phyloP scores from a whole-genome alignment of 2,888 invertebrate genomes.

The Agonopterix subpropinquella region DNA sequence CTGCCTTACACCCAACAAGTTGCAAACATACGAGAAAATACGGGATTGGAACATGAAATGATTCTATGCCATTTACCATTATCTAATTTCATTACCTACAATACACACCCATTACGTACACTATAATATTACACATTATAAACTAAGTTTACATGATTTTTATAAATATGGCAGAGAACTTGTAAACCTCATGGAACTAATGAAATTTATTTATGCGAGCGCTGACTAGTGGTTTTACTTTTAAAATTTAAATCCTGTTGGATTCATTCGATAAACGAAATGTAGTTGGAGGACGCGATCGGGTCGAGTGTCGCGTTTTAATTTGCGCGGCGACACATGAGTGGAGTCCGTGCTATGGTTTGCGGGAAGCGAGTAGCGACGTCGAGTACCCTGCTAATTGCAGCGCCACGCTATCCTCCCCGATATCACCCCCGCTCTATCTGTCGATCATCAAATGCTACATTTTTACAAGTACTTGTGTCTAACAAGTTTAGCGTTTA shows the following conservation, averaged over 20 bases:
- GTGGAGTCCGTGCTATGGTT: conserved; percentile 47
- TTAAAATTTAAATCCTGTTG: conserved; percentile 19
- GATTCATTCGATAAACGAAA: conserved; percentile 53
- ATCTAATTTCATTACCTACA: not conserved
- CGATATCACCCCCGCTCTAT: conserved; percentile 22
- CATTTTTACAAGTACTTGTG: conserved; percentile 26
- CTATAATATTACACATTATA: too few species aligned
- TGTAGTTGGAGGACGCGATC: conserved; percentile 53
- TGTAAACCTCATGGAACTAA: too few species aligned
- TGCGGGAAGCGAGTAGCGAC: conserved; percentile 38
- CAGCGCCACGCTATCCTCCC: conserved; percentile 34
- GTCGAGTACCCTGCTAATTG: conserved; percentile 72
- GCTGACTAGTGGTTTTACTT: too few species aligned
- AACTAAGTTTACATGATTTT: too few species aligned
- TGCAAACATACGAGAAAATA: conserved; percentile 27
- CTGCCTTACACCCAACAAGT: conserved; percentile 51
- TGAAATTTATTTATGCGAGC: too few species aligned
- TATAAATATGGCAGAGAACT: too few species aligned
- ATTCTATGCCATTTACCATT: not conserved
- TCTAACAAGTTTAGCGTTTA: conserved; percentile 12
- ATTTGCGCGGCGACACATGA: conserved; percentile 72
- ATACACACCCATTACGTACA: too few species aligned
- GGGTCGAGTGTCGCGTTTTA: conserved; percentile 68
- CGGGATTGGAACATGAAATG: not conserved
- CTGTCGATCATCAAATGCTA: conserved; percentile 36